These are phyloP conservation scores for Apocrypta bakeri DNA, from an alignment of 1,140 invertebrate species.

Conservation along the genomic window DNA sequence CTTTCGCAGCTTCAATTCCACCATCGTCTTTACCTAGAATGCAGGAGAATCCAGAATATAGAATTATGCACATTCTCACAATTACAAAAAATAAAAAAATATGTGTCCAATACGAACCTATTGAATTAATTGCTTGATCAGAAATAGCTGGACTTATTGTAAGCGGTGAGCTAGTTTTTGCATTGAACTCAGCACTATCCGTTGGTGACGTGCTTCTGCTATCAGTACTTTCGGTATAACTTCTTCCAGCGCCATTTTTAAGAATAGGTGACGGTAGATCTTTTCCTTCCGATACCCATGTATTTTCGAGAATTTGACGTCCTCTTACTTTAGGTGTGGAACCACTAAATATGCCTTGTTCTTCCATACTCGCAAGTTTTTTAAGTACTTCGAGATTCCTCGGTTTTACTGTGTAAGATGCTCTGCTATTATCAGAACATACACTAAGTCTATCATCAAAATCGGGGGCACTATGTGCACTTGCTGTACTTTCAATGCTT, in stretches of 20 bases:
- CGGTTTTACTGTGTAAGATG: slow-evolving; percentile 62
- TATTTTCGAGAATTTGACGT: slow-evolving; percentile 59
- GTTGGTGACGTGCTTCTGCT: slow-evolving; percentile 45
- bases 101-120: slow-evolving; percentile 49
- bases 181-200: slow-evolving; percentile 50
- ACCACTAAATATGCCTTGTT: slow-evolving; percentile 53
- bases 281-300: slow-evolving; percentile 59
- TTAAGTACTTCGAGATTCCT: slow-evolving; percentile 64
- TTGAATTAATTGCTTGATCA: slow-evolving; percentile 57
- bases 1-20: slow-evolving; percentile 34
- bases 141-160: slow-evolving; percentile 58
- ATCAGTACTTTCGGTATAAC: slow-evolving; percentile 45
- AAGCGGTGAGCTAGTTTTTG: slow-evolving; percentile 67
- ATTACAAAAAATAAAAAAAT: not conserved
- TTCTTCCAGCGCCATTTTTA: slow-evolving; percentile 57
- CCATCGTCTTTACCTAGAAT: slow-evolving; percentile 32
- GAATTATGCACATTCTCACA: not conserved
- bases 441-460: slow-evolving; percentile 63
- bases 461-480: slow-evolving; percentile 69
- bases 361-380: slow-evolving; percentile 63
- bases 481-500: slow-evolving; percentile 70
- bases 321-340: slow-evolving; percentile 57
- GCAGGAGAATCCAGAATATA: not conserved
- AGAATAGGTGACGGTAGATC: slow-evolving; percentile 68
- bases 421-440: slow-evolving; percentile 68